phyloP scores from a whole-genome alignment of 2,113 vertebrate species.

The Mus spicilegus region DNA sequence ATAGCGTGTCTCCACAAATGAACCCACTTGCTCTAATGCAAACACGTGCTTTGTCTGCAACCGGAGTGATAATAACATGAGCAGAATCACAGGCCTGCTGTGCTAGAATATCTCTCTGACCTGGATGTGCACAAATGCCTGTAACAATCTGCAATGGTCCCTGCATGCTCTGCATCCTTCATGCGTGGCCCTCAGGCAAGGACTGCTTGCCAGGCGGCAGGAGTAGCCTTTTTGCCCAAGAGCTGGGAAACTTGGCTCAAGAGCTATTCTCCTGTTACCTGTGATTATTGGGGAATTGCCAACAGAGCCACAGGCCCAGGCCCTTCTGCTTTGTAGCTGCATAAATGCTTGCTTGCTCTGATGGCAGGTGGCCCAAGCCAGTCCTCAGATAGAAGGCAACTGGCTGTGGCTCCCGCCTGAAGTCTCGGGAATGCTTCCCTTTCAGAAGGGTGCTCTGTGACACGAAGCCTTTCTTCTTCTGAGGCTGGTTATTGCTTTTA shows the following conservation, averaged over 20 bases:
- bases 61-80: conserved; percentile 2
- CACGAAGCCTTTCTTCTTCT: conserved; percentile 14
- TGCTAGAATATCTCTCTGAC: neutral
- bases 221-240: neutral
- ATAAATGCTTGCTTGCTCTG: conserved; percentile 7
- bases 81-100: neutral
- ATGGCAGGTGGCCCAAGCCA: neutral
- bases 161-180: neutral
- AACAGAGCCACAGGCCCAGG: neutral
- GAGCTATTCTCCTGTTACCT: neutral
- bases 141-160: neutral
- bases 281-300: neutral
- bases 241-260: neutral
- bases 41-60: neutral
- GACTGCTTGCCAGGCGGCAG: neutral
- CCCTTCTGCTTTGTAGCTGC: neutral
- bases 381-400: neutral
- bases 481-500: conserved; percentile 64
- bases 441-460: neutral
- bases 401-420: neutral
- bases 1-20: neutral
- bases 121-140: neutral
- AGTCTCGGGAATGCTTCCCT: neutral
- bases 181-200: neutral
- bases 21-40: conserved; percentile 2